A percentile compares a stretch with the other conserved stretches of the same genome.
Conservation (phyloP, 2,113 vertebrate genomes). For the Podarcis raffonei region DNA sequence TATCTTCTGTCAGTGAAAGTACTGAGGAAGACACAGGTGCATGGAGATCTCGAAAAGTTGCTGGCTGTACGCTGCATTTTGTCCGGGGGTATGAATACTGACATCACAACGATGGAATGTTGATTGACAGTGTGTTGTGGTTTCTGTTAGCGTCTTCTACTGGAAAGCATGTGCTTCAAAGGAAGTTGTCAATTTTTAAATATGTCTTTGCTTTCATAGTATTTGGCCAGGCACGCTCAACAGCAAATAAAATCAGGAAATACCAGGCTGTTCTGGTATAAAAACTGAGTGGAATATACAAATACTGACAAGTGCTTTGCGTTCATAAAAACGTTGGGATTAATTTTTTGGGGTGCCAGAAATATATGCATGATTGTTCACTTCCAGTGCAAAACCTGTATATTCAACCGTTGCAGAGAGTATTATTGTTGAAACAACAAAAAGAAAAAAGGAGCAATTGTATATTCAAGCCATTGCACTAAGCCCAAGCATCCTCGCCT, state of each 20-base stretch:
- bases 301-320: not conserved
- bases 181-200: conserved; percentile 65
- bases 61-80: conserved; percentile 52
- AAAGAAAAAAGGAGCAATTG: not conserved
- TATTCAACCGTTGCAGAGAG: not conserved
- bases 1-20: conserved; percentile 36
- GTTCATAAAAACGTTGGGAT: not conserved
- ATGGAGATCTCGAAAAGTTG: conserved; percentile 25
- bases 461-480: not conserved
- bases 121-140: conserved; percentile 61
- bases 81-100: conserved; percentile 60
- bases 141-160: conserved; percentile 67
- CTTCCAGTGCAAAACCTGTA: not conserved
- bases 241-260: conserved; percentile 56
- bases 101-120: conserved; percentile 71
- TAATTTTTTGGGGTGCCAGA: accelerated
- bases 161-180: conserved; percentile 70
- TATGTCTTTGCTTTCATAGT: conserved; percentile 55
- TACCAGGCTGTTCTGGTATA: conserved; percentile 43
- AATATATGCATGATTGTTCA: not conserved
- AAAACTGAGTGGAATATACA: conserved; percentile 42
- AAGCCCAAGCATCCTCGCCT: not conserved
- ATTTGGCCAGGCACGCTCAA: conserved; percentile 50
- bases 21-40: conserved; percentile 1
- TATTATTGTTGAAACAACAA: not conserved